Percentiles rank a stretch among this genome's conserved stretches.
These are phyloP conservation scores for Dexiosoma caninum DNA, from an alignment of 2,888 invertebrate genomes.

Conservation along the genomic window DNA sequence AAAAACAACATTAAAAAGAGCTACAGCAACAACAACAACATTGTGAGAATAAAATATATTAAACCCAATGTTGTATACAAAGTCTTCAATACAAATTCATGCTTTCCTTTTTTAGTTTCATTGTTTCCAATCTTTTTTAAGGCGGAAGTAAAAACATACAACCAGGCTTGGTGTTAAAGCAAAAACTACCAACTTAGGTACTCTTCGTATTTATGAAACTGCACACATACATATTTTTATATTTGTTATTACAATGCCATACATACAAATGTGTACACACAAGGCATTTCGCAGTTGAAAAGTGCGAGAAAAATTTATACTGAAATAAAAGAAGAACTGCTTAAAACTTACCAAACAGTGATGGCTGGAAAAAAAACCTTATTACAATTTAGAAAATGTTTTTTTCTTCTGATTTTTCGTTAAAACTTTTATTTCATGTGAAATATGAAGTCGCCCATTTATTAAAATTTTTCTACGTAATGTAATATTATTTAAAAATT, in stretches of 20 bases:
- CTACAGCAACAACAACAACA: slow-evolving; percentile 14
- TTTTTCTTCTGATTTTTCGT: too few relatives aligned
- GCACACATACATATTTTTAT: too few relatives aligned
- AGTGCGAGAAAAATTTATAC: slow-evolving; percentile 24
- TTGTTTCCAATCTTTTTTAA: slow-evolving; percentile 31
- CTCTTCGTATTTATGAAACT: background rate
- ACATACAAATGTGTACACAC: slow-evolving; percentile 19
- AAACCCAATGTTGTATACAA: slow-evolving; percentile 45
- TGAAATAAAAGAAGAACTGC: too few relatives aligned
- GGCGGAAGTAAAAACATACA: slow-evolving; percentile 53
- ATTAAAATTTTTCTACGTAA: background rate
- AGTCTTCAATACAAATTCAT: slow-evolving; percentile 47
- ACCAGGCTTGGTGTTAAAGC: slow-evolving; percentile 16
- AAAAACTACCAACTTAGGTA: background rate
- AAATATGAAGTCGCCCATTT: too few relatives aligned
- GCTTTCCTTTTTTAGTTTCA: slow-evolving; percentile 6
- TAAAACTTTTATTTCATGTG: too few relatives aligned
- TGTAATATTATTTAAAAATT: background rate
- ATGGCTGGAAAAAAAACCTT: too few relatives aligned
- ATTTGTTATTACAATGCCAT: background rate
- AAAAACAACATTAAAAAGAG: background rate
- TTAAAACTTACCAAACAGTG: too few relatives aligned
- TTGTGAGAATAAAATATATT: slow-evolving; percentile 34
- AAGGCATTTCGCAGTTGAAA: background rate
- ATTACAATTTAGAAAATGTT: too few relatives aligned